phyloP scores from a whole-genome alignment of 2,113 vertebrate genomes.

The Ceyx melanurus region DNA sequence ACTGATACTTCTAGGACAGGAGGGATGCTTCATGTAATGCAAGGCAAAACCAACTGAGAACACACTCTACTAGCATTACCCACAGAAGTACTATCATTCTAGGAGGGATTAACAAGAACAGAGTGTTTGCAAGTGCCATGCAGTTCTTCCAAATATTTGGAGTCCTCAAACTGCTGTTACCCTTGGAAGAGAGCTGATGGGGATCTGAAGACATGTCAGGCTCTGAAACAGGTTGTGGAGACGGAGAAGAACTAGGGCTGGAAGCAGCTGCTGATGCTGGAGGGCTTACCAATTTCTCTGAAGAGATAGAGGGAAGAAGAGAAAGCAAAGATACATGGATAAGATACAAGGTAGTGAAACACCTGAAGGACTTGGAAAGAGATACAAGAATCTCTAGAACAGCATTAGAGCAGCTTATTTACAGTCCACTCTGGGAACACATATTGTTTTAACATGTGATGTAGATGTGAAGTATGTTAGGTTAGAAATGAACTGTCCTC shows the following conservation, averaged over 20 bases:
- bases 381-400: conserved; percentile 42
- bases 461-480: neutral
- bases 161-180: conserved; percentile 80
- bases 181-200: conserved; percentile 83
- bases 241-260: conserved; percentile 85
- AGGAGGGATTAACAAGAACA: conserved; percentile 55
- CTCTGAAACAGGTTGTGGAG: conserved; percentile 84
- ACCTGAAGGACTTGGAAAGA: conserved; percentile 58
- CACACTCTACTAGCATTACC: conserved; percentile 31
- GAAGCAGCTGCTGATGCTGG: conserved; percentile 85
- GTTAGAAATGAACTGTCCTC: neutral
- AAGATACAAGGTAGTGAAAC: conserved; percentile 57
- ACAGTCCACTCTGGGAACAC: neutral
- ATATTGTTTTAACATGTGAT: neutral
- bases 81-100: conserved; percentile 42
- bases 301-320: conserved; percentile 73
- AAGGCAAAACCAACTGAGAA: conserved; percentile 26
- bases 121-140: conserved; percentile 67
- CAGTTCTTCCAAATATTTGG: conserved; percentile 75
- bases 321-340: conserved; percentile 71
- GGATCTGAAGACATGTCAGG: conserved; percentile 83
- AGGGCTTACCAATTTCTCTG: conserved; percentile 85
- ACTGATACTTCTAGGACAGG: conserved; percentile 43
- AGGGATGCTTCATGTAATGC: neutral
- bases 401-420: conserved; percentile 27